Evolutionary conservation across 2,888 invertebrate genomes (phyloP), one percentile per base, ranked within the genome.

Genomic region (Campoplex nolae): DNA sequence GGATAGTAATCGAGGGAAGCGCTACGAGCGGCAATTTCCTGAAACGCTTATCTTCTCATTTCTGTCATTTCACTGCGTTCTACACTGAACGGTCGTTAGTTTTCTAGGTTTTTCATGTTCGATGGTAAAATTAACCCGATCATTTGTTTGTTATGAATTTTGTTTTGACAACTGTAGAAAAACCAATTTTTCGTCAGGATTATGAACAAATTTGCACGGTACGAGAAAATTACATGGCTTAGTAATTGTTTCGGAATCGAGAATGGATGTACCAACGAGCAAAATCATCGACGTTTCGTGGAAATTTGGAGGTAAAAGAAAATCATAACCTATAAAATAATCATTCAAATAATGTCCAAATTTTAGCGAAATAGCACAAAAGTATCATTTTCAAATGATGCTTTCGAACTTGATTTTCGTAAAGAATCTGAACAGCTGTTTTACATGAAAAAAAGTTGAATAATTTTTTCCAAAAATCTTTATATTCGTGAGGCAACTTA

Each of bases 271-370:
- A 73, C 73, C 88, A 62, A 73, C 90, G 13, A 91, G 90, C 71
- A 92, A 91, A 84, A 91, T 93, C 84, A 74, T 90, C 48, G 92
- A 92, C 51, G 87, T 93, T 62, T 92, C 92, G n/a, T 94, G 94
- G 94, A 93, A 93, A 88, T 94, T 94, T 84, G 94, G 94, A 83
- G 93, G 94, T 94, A 91, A 90, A 90, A 75, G 75, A 65, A 78
- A 58, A 81, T 62, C 77, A 78, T 86, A 82, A 84, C 82, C 81
- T 77, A 71, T 56, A 32, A 73, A 23, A 42, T 56, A 7, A 16
- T 28, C 28, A 18, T n/a, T 23, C 16, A 75, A 58, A 42, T 4
- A 56, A n/a, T 62, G 35, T 32, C 6, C 45, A 4, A 3, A 58
- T 58, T 38, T 38, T 58, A 3, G 8, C 13, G 38, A 74, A 45